Conservation (phyloP, 2,797 vertebrate species). For the Hypotaenidia philippensis region DNA sequence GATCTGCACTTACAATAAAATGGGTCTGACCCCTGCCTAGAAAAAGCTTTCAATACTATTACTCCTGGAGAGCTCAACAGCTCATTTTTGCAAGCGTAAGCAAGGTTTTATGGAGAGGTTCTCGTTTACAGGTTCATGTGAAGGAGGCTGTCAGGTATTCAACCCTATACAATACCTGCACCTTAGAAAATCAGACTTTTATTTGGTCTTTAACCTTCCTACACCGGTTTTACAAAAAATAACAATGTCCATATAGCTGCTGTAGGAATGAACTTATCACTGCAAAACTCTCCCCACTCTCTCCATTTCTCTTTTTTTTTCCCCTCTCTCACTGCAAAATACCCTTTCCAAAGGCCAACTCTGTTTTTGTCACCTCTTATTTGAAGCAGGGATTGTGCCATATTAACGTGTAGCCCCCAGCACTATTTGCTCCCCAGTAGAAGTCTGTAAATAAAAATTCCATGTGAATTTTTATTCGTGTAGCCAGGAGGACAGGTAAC, state of each 20-base stretch:
- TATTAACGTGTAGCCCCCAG: neutral
- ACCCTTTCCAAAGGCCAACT: neutral
- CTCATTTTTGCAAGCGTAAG: slow-evolving; percentile 29
- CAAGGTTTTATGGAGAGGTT: neutral
- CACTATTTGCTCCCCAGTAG: neutral
- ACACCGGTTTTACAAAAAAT: neutral
- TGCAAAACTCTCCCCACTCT: neutral
- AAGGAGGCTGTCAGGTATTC: neutral
- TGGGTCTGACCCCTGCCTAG: slow-evolving; percentile 15
- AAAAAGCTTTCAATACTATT: slow-evolving; percentile 46
- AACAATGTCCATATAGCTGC: neutral
- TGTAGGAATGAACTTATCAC: neutral
- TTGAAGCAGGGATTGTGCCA: neutral
- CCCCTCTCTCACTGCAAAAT: neutral
- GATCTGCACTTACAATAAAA: slow-evolving; percentile 17
- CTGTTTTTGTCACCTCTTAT: neutral
- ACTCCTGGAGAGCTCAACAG: neutral
- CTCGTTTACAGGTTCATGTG: neutral
- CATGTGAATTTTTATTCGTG: neutral
- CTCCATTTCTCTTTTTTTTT: neutral
- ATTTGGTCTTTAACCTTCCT: slow-evolving; percentile 11
- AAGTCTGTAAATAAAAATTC: neutral
- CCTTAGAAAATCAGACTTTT: neutral
- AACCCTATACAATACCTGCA: neutral
- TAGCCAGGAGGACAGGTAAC: neutral